Evolutionary conservation across 2,888 invertebrate species (phyloP).

Genomic region (Leuctra nigra): DNA sequence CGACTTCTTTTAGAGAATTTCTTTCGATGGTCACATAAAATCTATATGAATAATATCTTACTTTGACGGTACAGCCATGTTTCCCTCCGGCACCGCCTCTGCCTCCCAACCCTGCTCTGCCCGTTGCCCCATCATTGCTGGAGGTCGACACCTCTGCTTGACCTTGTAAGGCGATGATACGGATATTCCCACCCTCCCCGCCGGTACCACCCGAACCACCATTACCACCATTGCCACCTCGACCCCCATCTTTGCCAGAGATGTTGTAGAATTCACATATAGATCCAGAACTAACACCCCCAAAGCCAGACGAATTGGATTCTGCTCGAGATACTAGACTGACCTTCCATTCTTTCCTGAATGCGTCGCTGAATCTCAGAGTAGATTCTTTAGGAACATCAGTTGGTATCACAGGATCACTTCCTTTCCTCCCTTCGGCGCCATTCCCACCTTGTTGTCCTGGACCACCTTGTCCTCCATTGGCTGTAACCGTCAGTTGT

Average conservation of each 20-base stretch:
- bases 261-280: no score
- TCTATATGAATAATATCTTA: no score
- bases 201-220: background rate
- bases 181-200: background rate
- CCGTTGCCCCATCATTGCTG: background rate
- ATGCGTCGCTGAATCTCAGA: no score
- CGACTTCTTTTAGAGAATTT: no score
- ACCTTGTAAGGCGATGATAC: background rate
- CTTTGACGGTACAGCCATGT: no score
- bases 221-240: background rate
- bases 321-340: no score
- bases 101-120: background rate
- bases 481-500: background rate
- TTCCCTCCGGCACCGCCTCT: background rate
- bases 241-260: no score
- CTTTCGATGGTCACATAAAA: no score
- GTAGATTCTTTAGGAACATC: no score
- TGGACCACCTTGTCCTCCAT: constrained; percentile 11
- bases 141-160: background rate
- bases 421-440: background rate
- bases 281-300: no score
- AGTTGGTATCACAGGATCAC: background rate
- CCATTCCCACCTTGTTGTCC: constrained; percentile 19
- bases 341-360: no score
- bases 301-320: no score